Base-by-base conservation (phyloP, 2,113 vertebrate genomes). In the Aramus guarauna region DNA sequence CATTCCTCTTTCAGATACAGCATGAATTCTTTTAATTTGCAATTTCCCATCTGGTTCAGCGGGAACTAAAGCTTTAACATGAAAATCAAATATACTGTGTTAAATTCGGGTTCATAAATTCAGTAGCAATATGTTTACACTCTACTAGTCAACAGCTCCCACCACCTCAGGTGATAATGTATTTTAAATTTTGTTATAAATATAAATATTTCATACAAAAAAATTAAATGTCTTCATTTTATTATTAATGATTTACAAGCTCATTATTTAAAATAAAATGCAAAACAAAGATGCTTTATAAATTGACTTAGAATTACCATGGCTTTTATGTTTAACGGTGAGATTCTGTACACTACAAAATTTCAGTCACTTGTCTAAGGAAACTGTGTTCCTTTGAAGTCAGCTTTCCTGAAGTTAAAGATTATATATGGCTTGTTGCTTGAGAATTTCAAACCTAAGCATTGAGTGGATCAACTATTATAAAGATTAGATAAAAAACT, bases 171-270 rank as follows among this genome's bases (percentile, higher is more conserved):
- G 30, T 93, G 62, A 45, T 95, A 87, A 67, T 56, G 55, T 68
- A 24, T 73, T 94, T 91, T 84, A 91, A 89, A 82, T 83, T 81
- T 94, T 82, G 30, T 91, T 89, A 78, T 37, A 88, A 41, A 93
- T 97, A 88, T 89, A 88, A 41, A 93, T 97, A 88, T 89, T 97
- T 96, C 26, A 94, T 76, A 36, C 6, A 60, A 82, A 82, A 88
- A 34, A 79, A 96, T 95, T 59, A 85, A 94, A 85, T 71, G 32
- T 66, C 58, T 91, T 92, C 59, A 85, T 92, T 73, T 90, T 88
- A 81, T 83, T 96, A 93, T 85, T 93, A 95, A 92, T 96, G 85
- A 81, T 88, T 96, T 92, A 92, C 69, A 82, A 71, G 24, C 26
- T 95, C 14, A 68, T 93, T 95, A 91, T 88, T 95, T 83, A 83